Evolutionary conservation across 2,113 vertebrate genomes (phyloP).

Genomic region (Lampris megalopsis): DNA sequence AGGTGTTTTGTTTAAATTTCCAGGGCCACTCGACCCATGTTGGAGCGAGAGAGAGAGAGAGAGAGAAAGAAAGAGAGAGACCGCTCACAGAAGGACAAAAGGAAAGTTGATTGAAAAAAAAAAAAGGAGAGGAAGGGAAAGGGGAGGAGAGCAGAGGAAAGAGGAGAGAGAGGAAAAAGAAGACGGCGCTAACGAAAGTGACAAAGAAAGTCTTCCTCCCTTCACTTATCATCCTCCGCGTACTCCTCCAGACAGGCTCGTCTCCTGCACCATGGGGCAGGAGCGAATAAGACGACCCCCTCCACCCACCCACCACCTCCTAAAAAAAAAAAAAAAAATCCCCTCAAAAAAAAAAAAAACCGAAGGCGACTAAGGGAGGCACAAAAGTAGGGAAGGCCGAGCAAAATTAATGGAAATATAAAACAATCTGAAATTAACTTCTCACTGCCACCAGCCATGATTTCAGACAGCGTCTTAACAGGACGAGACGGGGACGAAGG

Average conservation of each 20-base stretch:
- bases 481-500: constrained; percentile 61
- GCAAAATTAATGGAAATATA: constrained; percentile 90
- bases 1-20: constrained; percentile 73
- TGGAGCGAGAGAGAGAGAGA: constrained; percentile 48
- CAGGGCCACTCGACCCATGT: constrained; percentile 55
- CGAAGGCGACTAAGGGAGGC: constrained; percentile 22
- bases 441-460: constrained; percentile 89
- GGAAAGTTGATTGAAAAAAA: constrained; percentile 10
- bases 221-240: constrained; percentile 61
- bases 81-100: constrained; percentile 27
- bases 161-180: constrained; percentile 33
- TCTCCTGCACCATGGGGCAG: constrained; percentile 60
- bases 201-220: constrained; percentile 60
- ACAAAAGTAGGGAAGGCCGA: constrained; percentile 74
- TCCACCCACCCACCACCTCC: background rate
- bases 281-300: constrained; percentile 31
- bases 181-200: constrained; percentile 60
- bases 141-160: constrained; percentile 16
- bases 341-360: constrained; percentile 46
- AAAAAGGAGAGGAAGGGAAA: constrained; percentile 1
- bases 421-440: constrained; percentile 94
- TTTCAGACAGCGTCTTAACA: constrained; percentile 76
- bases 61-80: constrained; percentile 1
- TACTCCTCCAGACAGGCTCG: constrained; percentile 56
- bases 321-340: constrained; percentile 49